Evolutionary conservation across 2,797 vertebrate species (phyloP).

Genomic region (Periparus ater): DNA sequence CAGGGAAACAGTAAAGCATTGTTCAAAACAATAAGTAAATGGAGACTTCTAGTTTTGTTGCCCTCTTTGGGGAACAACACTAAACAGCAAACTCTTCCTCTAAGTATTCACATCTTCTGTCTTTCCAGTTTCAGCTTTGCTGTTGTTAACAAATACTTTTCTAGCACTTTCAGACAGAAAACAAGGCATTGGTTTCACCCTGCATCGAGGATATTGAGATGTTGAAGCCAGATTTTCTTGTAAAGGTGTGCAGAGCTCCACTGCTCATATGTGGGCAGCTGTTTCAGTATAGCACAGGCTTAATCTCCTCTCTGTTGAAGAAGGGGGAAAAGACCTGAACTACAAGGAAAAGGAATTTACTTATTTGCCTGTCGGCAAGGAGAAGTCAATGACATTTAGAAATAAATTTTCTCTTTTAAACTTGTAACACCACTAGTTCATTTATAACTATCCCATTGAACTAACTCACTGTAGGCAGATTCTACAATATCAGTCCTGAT

Average conservation of each 20-base stretch:
- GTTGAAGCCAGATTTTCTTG: background rate
- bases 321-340: background rate
- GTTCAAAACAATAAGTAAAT: background rate
- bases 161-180: background rate
- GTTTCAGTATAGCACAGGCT: accelerated
- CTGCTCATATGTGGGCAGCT: background rate
- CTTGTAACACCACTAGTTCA: background rate
- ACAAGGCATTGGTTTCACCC: background rate
- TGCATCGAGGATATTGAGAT: background rate
- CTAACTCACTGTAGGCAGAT: background rate
- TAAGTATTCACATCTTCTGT: background rate
- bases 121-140: background rate
- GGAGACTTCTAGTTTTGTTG: background rate
- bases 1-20: background rate
- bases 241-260: background rate
- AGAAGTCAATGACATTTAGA: background rate
- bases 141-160: background rate
- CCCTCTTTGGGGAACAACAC: background rate
- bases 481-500: background rate
- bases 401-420: background rate
- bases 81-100: background rate
- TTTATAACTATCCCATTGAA: background rate
- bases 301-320: background rate
- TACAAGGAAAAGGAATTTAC: background rate
- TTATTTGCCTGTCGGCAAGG: background rate